Percentiles rank a stretch among this genome's conserved stretches.
phyloP scores from a whole-genome alignment of 2,113 vertebrate species.

The Microtus oregoni region DNA sequence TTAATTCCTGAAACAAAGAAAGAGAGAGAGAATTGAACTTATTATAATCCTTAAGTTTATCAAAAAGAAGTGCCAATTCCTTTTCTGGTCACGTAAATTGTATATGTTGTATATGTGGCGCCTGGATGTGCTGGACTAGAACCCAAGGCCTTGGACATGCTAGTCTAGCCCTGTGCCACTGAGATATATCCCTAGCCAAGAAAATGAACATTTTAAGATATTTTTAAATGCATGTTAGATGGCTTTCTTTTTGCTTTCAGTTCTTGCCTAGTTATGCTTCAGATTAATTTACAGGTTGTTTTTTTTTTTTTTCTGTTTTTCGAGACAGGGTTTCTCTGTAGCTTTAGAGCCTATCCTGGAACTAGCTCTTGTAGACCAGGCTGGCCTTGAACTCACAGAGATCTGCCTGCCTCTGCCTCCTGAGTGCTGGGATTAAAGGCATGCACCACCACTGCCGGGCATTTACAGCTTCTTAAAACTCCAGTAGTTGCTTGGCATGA shows the following conservation, averaged over 20 bases:
- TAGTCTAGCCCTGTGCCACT: not conserved
- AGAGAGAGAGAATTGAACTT: constrained; percentile 12
- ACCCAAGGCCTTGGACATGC: not conserved
- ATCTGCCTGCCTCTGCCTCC: no score
- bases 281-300: not conserved
- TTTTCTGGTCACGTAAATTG: not conserved
- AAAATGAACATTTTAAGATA: constrained; percentile 38
- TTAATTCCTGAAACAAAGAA: constrained; percentile 53
- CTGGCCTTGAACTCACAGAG: no score
- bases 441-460: no score
- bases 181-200: not conserved
- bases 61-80: constrained; percentile 41
- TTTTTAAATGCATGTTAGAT: not conserved
- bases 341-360: no score
- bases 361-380: no score
- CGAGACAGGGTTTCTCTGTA: no score
- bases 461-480: constrained; percentile 36
- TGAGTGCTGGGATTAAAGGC: no score
- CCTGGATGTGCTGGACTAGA: not conserved
- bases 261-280: constrained; percentile 5
- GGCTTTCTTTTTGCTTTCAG: not conserved
- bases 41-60: constrained; percentile 51
- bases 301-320: no score
- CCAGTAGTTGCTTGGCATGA: not conserved
- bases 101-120: not conserved